Evolutionary conservation across 2,797 vertebrate genomes (phyloP), one percentile per base, ranked within the genome.

Genomic region (Zenarchopterus dispar): DNA sequence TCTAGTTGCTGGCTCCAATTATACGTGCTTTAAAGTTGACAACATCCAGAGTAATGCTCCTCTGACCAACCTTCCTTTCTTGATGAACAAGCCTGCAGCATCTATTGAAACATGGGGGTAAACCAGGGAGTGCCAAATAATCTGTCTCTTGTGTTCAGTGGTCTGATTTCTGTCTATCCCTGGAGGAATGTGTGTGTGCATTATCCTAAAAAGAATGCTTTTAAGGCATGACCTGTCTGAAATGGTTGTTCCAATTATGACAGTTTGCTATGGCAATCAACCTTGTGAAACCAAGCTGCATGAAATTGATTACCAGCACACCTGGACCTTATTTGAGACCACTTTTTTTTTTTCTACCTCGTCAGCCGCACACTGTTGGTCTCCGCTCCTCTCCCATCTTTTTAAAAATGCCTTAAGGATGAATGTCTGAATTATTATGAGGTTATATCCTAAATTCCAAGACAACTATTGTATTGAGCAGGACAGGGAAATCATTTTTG

Each of bases 251-350:
- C 89, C 79, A 86, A 88, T 90, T 88, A 91, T 83, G 85, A 87
- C 75, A 73, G 78, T 80, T 80, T 87, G 82, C 86, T 86, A 88
- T 81, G 84, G 80, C 76, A 78, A 62, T 79, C 67, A 86, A 76
- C 77, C 85, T 86, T 78, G 84, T 84, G 89, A 92, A 90, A 81
- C 85, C 75, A 86, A 84, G 87, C 70, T 50, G 81, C 85, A 88
- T 89, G 87, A 88, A 89, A 90, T 88, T 84, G 88, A 91, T 91
- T 82, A 84, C 77, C 73, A 56, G 8, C 80, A 84, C 91, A 88
- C 88, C 88, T 89, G 87, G 80, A 86, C 75, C 86, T 90, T 75
- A 84, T 89, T 84, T 84, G 85, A 63, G 82, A 60, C 76, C 69
- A 36, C 48, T 60, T 82, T 77, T 77, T 66, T n/a, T 53, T 47